Evolutionary conservation across 2,888 invertebrate genomes (phyloP).

Genomic region (Nephrocerus scutellatus): DNA sequence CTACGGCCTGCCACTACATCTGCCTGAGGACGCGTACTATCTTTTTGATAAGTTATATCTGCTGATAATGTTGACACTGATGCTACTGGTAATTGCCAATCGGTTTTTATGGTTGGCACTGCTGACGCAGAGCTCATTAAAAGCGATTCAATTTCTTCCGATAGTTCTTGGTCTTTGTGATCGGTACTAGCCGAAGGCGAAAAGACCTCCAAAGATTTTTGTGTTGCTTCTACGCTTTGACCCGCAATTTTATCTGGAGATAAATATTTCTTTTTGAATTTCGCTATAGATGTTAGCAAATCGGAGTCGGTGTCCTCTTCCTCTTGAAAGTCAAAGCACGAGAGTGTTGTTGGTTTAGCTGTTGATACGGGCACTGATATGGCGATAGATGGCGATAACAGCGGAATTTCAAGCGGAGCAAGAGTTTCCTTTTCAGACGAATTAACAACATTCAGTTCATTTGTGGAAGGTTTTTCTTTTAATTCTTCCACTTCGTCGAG

Average conservation of each 20-base stretch:
- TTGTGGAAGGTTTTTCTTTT: neutral
- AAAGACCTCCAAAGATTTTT: conserved; percentile 6
- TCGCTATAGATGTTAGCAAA: conserved; percentile 29
- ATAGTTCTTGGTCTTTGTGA: conserved; percentile 38
- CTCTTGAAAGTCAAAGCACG: conserved; percentile 74
- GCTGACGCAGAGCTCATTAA: conserved; percentile 57
- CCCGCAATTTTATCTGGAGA: conserved; percentile 28
- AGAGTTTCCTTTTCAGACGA: too few relatives aligned
- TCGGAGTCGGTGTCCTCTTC: conserved; percentile 58
- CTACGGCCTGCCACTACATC: conserved; percentile 32
- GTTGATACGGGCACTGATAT: too few relatives aligned
- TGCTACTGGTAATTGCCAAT: conserved; percentile 52
- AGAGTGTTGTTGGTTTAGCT: conserved; percentile 37
- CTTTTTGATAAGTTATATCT: neutral
- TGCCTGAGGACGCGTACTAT: neutral
- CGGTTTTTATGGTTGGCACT: conserved; percentile 32
- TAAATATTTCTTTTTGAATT: conserved; percentile 35
- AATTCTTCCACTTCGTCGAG: neutral
- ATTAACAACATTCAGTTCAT: too few relatives aligned
- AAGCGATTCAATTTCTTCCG: conserved; percentile 55
- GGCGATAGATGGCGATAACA: too few relatives aligned
- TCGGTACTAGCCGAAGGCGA: conserved; percentile 16
- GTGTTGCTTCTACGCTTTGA: conserved; percentile 7
- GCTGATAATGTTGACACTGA: conserved; percentile 48
- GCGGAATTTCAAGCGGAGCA: too few relatives aligned